These are phyloP conservation scores for Somateria mollissima DNA, from an alignment of 2,797 vertebrate genomes.

Conservation along the genomic window DNA sequence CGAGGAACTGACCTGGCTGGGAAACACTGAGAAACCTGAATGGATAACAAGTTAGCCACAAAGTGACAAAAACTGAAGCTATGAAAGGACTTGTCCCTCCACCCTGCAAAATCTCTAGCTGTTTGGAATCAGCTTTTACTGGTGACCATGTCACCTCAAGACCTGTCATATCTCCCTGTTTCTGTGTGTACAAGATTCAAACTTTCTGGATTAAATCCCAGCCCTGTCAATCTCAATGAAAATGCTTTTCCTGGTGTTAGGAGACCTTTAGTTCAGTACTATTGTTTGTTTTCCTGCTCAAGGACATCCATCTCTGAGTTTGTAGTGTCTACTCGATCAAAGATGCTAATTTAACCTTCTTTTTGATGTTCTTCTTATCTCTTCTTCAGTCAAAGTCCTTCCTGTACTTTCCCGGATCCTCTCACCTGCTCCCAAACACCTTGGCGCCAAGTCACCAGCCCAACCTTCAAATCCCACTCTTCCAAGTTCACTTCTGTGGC, in stretches of 20 bases:
- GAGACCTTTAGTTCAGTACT: not conserved
- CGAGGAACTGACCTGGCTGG: not conserved
- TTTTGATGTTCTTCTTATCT: not conserved
- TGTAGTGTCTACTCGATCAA: not conserved
- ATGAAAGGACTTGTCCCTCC: not conserved
- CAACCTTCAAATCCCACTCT: not conserved
- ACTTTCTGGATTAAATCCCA: not conserved
- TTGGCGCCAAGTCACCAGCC: not conserved
- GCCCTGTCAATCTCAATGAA: not conserved
- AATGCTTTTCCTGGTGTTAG: not conserved
- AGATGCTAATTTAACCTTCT: not conserved
- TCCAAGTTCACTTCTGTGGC: not conserved
- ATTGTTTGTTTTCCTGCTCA: not conserved
- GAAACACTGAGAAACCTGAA: not conserved
- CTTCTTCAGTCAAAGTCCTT: not conserved
- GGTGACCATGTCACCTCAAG: fast-evolving
- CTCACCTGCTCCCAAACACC: not conserved
- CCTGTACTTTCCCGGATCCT: not conserved
- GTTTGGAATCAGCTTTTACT: not conserved
- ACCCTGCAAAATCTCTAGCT: not conserved
- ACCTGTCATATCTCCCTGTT: not conserved
- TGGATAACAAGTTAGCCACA: not conserved
- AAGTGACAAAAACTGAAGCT: not conserved
- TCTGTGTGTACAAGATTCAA: not conserved
- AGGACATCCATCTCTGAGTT: not conserved